Conservation (phyloP, 2,797 vertebrate species). For the Cercopithecus hamlyni region DNA sequence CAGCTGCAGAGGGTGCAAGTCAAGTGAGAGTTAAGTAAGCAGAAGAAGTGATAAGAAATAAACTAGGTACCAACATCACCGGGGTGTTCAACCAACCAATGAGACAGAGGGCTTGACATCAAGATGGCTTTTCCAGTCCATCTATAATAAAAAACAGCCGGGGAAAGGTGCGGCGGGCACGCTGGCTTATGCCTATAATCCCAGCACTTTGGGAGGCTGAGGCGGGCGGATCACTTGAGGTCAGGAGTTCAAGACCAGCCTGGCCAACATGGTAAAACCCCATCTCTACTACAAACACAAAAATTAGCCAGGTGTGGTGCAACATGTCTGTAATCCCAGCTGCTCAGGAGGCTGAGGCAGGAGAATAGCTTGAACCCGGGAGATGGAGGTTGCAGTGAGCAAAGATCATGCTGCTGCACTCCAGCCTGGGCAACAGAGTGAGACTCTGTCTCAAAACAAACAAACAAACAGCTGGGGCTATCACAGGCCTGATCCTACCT, state of each 20-base stretch:
- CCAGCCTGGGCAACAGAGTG: no score
- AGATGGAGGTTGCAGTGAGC: no score
- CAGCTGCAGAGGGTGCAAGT: not conserved
- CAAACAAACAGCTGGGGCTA: not conserved
- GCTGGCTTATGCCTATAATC: not conserved
- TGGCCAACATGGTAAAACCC: not conserved
- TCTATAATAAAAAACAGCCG: not conserved
- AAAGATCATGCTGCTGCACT: no score
- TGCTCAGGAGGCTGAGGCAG: no score
- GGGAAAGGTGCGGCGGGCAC: no score
- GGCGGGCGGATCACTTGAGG: not conserved
- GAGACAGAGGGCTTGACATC: not conserved
- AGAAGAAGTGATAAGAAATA: constrained; percentile 35
- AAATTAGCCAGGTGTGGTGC: not conserved
- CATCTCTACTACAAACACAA: not conserved
- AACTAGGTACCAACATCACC: not conserved
- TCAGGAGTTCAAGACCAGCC: not conserved
- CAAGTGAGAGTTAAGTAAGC: constrained; percentile 41
- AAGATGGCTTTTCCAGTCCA: not conserved
- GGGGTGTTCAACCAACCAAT: not conserved
- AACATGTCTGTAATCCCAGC: no score
- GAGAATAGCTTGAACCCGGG: no score
- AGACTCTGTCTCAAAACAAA: not conserved
- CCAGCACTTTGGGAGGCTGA: not conserved
- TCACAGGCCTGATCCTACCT: not conserved